Evolutionary conservation across 2,888 invertebrate genomes (phyloP), one percentile per base, ranked within the genome.

Genomic region (Oegoconia quadripuncta): DNA sequence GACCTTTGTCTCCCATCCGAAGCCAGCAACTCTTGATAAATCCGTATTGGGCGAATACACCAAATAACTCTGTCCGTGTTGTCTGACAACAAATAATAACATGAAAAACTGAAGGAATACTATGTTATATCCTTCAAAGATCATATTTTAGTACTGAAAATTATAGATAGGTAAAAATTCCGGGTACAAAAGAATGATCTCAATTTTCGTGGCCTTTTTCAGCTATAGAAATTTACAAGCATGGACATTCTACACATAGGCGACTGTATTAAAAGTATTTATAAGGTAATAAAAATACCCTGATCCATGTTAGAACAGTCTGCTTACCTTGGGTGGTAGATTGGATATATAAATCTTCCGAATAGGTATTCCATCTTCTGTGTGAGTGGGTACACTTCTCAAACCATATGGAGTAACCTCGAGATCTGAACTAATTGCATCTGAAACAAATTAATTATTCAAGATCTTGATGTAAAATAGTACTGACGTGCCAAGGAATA

Each of bases 321-420:
- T 36, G 34, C 71, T 74, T 71, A 90, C 90, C 67, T 89, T 84
- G 42, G 86, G 76, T 43, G 90, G 89, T 55, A 90, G 70, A 64
- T 90, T 90, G 13, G 89, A 80, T 42, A 90, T 78, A 59, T 90
- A 90, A 39, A 90, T 59, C 63, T 90, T 90, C 58, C 90, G 75
- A 50, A 90, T 89, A 12, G 89, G 90, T 59, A 89, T 86, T 41
- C 89, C 89, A 69, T 90, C 89, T 68, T 88, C 84, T 22, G 89
- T 90, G 46, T 86, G 84, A 44, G 86, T 87, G 39, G 87, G 86
- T 46, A 75, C 70, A 62, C 64, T 75, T 57, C 72, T 61, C 42
- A 73, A 44, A 26, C 61, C 64, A 41, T 65, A 74, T 8, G 64
- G 65, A 41, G 67, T 49, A 20, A 61, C 54, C 39, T 75, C 71